A percentile compares a stretch with the other conserved stretches of the same genome.
These are phyloP conservation scores for Sciurus niger DNA, from an alignment of 2,113 vertebrate genomes.

Conservation along the genomic window DNA sequence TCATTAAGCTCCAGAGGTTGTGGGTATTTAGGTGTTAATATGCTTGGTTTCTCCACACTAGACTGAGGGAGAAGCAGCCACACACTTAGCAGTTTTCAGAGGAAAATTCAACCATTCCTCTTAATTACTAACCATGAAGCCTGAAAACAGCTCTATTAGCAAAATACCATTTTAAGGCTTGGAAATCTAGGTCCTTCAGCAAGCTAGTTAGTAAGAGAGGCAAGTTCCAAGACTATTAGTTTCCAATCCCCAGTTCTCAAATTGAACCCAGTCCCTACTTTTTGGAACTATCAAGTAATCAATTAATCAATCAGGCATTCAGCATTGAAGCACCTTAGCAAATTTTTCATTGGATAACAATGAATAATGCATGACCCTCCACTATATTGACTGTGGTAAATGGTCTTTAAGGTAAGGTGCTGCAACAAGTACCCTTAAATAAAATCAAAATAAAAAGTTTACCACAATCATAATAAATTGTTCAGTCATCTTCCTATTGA, in stretches of 20 bases:
- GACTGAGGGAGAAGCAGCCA: neutral
- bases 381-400: conserved; percentile 82
- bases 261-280: conserved; percentile 22
- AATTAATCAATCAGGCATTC: conserved; percentile 68
- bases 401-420: conserved; percentile 83
- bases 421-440: conserved; percentile 86
- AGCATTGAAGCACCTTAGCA: conserved; percentile 75
- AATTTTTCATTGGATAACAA: conserved; percentile 77
- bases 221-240: neutral
- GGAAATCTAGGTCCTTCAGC: neutral
- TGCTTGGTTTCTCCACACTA: neutral
- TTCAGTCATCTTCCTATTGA: conserved; percentile 83
- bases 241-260: conserved; percentile 31
- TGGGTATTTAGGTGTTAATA: conserved; percentile 34
- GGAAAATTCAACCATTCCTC: conserved; percentile 32
- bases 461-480: conserved; percentile 84
- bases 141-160: conserved; percentile 52
- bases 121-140: conserved; percentile 54
- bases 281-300: conserved; percentile 73
- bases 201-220: neutral
- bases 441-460: conserved; percentile 85
- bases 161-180: conserved; percentile 29
- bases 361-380: conserved; percentile 75
- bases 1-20: neutral
- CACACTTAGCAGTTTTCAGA: conserved; percentile 18